These are phyloP conservation scores for Drosophila triauraria DNA, from an alignment of 1,140 invertebrate species.

Conservation along the genomic window DNA sequence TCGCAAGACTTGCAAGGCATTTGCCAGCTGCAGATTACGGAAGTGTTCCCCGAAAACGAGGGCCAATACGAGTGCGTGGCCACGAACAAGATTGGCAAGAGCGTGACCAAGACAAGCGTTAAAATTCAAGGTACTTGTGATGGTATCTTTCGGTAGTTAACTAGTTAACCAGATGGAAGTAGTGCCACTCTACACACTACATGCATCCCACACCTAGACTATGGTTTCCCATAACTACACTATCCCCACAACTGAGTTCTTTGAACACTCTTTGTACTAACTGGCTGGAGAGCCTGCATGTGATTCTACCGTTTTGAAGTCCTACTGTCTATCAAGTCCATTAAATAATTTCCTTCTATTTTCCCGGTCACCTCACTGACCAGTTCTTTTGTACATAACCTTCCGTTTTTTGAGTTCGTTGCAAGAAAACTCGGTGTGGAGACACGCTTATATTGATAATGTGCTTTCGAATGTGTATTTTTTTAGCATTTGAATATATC, in stretches of 20 bases:
- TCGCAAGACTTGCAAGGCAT: conserved; percentile 91
- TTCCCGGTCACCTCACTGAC: conserved; percentile 9
- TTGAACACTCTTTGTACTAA: conserved; percentile 54
- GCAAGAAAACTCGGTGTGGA: conserved; percentile 28
- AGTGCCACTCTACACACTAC: conserved; percentile 49
- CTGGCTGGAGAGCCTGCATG: conserved; percentile 59
- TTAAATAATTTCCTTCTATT: conserved; percentile 11
- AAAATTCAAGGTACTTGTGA: conserved; percentile 91
- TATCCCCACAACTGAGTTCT: conserved; percentile 35
- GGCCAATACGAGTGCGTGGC: conserved; percentile 94
- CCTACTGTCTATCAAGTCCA: conserved; percentile 24
- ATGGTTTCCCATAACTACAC: conserved; percentile 66
- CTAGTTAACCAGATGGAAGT: conserved; percentile 50
- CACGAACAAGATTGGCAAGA: conserved; percentile 93
- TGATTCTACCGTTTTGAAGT: conserved; percentile 36
- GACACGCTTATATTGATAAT: conserved; percentile 34
- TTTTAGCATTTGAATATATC: conserved; percentile 96
- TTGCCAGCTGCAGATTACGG: conserved; percentile 93
- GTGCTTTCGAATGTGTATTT: conserved; percentile 69
- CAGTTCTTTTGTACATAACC: conserved; percentile 65
- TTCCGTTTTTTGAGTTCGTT: conserved; percentile 28
- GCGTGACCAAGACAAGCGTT: conserved; percentile 91
- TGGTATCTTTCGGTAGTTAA: conserved; percentile 55
- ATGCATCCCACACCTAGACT: conserved; percentile 51
- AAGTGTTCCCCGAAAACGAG: conserved; percentile 97